These are phyloP conservation scores for Alloplasta piceator DNA, from an alignment of 2,888 invertebrate genomes.

Conservation along the genomic window DNA sequence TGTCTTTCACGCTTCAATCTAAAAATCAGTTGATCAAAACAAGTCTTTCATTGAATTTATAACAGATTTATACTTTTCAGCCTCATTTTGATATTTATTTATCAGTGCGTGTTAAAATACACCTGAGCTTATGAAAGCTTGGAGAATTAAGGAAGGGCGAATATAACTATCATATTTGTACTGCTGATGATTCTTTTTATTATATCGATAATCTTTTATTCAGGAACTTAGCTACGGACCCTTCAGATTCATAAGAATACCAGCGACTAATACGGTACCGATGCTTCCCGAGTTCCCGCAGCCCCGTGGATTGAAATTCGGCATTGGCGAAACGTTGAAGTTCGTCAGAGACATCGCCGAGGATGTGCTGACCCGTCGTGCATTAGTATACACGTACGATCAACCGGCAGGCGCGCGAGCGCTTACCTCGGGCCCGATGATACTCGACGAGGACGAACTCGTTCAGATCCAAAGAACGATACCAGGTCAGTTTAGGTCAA, in stretches of 20 bases:
- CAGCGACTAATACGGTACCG: slow-evolving; percentile 71
- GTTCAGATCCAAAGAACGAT: slow-evolving; percentile 69
- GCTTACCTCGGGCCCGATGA: slow-evolving; percentile 71
- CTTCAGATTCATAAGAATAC: slow-evolving; percentile 79
- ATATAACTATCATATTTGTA: background rate
- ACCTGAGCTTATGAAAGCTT: too few relatives aligned
- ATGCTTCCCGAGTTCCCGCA: slow-evolving; percentile 77
- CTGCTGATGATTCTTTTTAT: slow-evolving; percentile 25
- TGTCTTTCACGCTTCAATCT: too few relatives aligned
- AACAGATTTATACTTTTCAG: too few relatives aligned
- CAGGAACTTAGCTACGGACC: slow-evolving; percentile 80
- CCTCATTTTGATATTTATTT: too few relatives aligned
- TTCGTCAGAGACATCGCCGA: slow-evolving; percentile 78
- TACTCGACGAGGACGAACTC: slow-evolving; percentile 80
- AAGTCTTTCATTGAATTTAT: too few relatives aligned
- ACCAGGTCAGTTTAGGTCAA: slow-evolving; percentile 65
- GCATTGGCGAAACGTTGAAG: slow-evolving; percentile 74
- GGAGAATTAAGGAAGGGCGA: background rate
- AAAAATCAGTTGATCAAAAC: too few relatives aligned
- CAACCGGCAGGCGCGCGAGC: slow-evolving; percentile 73
- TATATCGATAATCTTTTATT: slow-evolving; percentile 36
- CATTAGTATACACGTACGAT: slow-evolving; percentile 79
- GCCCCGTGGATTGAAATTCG: slow-evolving; percentile 71
- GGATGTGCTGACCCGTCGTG: slow-evolving; percentile 79
- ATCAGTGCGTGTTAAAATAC: too few relatives aligned